These are phyloP conservation scores for Hemiscyllium ocellatum DNA, from an alignment of 2,113 vertebrate genomes.

Conservation along the genomic window DNA sequence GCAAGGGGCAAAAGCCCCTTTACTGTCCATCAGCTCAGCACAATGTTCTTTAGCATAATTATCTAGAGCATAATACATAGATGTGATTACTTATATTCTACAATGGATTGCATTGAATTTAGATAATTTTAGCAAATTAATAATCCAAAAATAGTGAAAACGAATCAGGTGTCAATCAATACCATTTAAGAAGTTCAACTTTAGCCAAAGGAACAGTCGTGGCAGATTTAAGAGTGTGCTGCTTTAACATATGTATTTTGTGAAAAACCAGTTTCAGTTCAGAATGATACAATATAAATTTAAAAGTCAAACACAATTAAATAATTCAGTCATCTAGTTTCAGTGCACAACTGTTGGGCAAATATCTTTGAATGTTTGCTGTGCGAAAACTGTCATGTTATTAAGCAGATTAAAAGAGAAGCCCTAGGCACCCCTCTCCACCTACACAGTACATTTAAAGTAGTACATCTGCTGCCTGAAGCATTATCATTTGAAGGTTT, in stretches of 20 bases:
- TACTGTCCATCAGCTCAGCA: background rate
- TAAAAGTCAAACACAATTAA: background rate
- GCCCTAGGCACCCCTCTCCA: background rate
- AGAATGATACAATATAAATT: background rate
- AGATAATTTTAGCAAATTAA: background rate
- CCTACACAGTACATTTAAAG: background rate
- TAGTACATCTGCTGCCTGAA: background rate
- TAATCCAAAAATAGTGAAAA: conserved; percentile 1
- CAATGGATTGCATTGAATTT: background rate
- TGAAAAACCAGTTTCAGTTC: background rate
- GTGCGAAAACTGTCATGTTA: background rate
- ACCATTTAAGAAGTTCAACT: background rate
- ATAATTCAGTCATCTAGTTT: background rate
- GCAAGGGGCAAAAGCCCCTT: background rate
- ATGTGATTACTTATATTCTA: background rate
- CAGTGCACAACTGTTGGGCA: background rate
- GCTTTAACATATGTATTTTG: background rate
- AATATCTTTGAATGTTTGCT: background rate
- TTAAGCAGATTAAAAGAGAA: background rate
- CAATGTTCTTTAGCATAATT: conserved; percentile 5
- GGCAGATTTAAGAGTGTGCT: background rate
- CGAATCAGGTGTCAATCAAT: background rate
- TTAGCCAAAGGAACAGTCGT: background rate
- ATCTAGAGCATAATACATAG: background rate
- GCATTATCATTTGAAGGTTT: background rate